Conservation (phyloP, 1,140 invertebrate genomes). For the Eupristina koningsbergeri region DNA sequence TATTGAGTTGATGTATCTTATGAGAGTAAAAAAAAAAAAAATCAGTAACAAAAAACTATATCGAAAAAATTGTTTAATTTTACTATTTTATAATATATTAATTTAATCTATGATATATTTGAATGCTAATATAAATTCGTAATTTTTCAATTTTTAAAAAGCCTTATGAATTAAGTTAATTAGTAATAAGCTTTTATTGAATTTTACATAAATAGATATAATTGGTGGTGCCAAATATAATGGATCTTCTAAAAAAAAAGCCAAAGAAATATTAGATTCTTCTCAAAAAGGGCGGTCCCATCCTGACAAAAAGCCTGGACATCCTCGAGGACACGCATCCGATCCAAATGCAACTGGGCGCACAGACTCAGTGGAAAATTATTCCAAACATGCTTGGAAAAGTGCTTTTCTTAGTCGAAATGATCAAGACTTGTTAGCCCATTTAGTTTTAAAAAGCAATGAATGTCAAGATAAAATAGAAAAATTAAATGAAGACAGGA, state of each 20-base stretch:
- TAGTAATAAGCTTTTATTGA: too few relatives aligned
- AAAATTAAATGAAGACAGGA: not conserved
- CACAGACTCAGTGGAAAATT: constrained; percentile 16
- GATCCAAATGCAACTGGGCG: not conserved
- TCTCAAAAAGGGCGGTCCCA: constrained; percentile 18
- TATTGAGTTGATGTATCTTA: too few relatives aligned
- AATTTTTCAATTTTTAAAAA: too few relatives aligned
- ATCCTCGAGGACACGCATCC: constrained; percentile 26
- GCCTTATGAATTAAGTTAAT: too few relatives aligned
- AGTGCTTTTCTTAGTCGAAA: constrained; percentile 12
- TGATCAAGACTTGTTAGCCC: constrained; percentile 30
- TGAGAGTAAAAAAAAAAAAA: too few relatives aligned
- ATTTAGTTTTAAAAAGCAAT: not conserved
- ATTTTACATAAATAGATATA: not conserved
- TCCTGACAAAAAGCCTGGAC: not conserved
- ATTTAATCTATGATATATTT: too few relatives aligned
- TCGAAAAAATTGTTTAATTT: too few relatives aligned
- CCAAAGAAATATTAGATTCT: constrained; percentile 10
- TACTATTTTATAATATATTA: too few relatives aligned
- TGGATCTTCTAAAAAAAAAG: not conserved
- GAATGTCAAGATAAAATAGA: not conserved
- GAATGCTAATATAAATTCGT: too few relatives aligned
- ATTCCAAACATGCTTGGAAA: not conserved
- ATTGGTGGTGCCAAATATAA: constrained; percentile 1
- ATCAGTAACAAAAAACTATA: too few relatives aligned